phyloP scores from a whole-genome alignment of 2,113 vertebrate genomes.

The Aleadryas rufinucha region DNA sequence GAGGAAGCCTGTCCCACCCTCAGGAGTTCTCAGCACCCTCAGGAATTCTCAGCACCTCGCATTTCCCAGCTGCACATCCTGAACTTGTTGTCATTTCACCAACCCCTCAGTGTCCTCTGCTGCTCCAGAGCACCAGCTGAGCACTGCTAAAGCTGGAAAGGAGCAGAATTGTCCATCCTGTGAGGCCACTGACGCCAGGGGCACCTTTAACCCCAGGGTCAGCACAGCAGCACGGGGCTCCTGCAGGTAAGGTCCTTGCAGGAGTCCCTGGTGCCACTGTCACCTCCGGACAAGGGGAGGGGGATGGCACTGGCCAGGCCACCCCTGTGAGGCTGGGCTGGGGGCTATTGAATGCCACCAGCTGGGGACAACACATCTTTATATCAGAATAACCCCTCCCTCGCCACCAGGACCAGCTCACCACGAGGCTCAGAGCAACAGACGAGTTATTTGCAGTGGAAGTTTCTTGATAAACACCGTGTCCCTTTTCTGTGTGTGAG shows the following conservation, averaged over 20 bases:
- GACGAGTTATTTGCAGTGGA: not conserved
- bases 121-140: rapidly evolving
- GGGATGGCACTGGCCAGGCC: not conserved
- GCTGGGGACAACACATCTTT: not conserved
- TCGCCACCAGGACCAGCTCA: not conserved
- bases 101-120: not conserved
- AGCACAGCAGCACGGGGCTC: not conserved
- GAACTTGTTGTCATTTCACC: rapidly evolving
- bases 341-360: rapidly evolving
- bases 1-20: not conserved
- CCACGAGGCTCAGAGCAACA: not conserved
- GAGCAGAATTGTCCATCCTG: rapidly evolving
- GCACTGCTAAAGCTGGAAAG: rapidly evolving
- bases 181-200: rapidly evolving
- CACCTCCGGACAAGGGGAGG: not conserved
- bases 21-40: rapidly evolving
- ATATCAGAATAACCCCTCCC: rapidly evolving
- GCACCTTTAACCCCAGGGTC: rapidly evolving
- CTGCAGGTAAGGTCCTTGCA: rapidly evolving
- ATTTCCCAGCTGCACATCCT: rapidly evolving
- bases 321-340: not conserved
- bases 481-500: not conserved
- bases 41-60: rapidly evolving
- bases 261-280: rapidly evolving
- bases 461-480: not conserved